These are phyloP conservation scores for Sussaba pulchella DNA, from an alignment of 2,888 invertebrate genomes.

Conservation along the genomic window DNA sequence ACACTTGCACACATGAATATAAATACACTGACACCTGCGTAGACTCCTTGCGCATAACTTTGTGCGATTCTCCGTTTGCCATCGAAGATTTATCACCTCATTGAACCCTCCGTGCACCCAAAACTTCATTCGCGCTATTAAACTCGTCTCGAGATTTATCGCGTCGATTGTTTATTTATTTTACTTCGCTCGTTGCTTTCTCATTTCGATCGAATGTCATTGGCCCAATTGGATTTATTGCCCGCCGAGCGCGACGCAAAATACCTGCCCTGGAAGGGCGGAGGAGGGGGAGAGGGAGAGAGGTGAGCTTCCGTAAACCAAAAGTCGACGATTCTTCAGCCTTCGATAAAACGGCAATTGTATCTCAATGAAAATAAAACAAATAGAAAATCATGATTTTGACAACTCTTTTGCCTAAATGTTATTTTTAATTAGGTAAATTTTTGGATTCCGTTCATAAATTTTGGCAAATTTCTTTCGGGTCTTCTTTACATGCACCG, in stretches of 20 bases:
- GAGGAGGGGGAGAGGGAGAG: too few species aligned
- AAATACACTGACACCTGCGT: neutral
- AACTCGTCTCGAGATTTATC: constrained; percentile 25
- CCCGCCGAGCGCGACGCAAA: neutral
- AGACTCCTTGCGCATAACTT: constrained; percentile 48
- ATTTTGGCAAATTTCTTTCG: too few species aligned
- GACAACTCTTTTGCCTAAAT: too few species aligned
- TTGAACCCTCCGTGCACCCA: constrained; percentile 43
- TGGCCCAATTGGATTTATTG: constrained; percentile 1
- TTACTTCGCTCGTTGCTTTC: neutral
- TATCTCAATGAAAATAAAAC: too few species aligned
- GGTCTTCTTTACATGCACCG: too few species aligned
- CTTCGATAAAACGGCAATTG: too few species aligned
- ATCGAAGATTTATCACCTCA: constrained; percentile 53
- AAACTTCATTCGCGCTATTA: constrained; percentile 44
- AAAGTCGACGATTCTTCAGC: too few species aligned
- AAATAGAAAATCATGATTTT: too few species aligned
- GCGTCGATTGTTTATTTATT: constrained; percentile 27
- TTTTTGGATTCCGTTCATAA: too few species aligned
- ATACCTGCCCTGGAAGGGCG: too few species aligned
- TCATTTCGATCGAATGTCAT: neutral
- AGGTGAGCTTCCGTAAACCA: too few species aligned
- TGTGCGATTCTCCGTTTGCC: constrained; percentile 44
- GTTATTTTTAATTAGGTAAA: too few species aligned
- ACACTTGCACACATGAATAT: neutral